Conservation (phyloP, 1,140 invertebrate species). For the Zaprionus camerounensis region DNA sequence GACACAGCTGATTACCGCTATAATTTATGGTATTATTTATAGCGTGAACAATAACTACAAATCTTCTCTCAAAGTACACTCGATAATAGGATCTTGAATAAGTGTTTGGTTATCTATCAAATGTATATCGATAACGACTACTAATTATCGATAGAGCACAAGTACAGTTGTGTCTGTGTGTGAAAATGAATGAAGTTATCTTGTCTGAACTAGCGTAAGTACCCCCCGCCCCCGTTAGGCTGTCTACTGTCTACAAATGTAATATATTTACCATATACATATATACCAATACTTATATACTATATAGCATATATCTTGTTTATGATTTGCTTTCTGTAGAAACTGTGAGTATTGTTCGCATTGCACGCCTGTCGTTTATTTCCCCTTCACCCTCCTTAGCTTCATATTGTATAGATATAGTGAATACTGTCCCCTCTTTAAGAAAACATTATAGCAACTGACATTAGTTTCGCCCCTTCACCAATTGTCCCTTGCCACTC, state of each 20-base stretch:
- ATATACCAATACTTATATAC: background rate
- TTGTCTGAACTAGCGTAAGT: background rate
- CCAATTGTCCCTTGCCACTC: background rate
- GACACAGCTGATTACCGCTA: background rate
- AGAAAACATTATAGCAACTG: background rate
- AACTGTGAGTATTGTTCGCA: background rate
- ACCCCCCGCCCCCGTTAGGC: background rate
- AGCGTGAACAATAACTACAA: background rate
- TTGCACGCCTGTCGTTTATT: background rate
- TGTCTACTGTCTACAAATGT: background rate
- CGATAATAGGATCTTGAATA: background rate
- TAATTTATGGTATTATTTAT: constrained; percentile 4
- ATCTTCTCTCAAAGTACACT: background rate
- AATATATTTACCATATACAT: background rate
- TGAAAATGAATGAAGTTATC: background rate
- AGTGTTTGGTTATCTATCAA: background rate
- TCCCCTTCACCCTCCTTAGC: background rate
- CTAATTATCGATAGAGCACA: background rate
- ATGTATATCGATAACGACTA: background rate
- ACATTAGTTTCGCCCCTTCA: background rate
- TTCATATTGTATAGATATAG: background rate
- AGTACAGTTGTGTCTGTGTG: background rate
- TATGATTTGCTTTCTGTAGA: constrained; percentile 1
- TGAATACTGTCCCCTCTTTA: background rate
- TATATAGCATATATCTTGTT: background rate